Percentiles rank a stretch among this genome's conserved stretches.
Conservation (phyloP, 2,113 vertebrate genomes). For the Hystrix cristata region DNA sequence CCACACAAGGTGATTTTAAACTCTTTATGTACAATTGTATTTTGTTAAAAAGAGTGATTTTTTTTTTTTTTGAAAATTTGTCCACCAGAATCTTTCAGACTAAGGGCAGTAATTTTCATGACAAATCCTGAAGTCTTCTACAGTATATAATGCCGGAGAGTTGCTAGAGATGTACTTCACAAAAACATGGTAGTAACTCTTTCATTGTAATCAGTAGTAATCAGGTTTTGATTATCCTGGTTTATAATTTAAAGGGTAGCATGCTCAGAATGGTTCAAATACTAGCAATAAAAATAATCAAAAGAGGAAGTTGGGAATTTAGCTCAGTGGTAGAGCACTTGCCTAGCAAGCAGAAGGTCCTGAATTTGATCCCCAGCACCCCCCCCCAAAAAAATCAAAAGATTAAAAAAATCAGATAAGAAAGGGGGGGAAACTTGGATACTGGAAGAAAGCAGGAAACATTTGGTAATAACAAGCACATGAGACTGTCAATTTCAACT, state of each 20-base stretch:
- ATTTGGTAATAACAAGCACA: background rate
- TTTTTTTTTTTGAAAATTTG: background rate
- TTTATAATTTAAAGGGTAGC: slow-evolving; percentile 1
- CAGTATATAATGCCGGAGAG: background rate
- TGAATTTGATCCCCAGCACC: no score
- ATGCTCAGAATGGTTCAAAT: background rate
- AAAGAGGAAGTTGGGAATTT: no score
- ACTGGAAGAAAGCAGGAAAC: background rate
- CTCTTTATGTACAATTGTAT: background rate
- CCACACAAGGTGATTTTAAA: slow-evolving; percentile 8
- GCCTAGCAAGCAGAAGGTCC: no score
- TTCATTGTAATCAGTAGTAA: background rate
- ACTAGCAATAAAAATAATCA: slow-evolving; percentile 39
- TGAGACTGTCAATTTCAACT: background rate
- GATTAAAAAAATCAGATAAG: slow-evolving; percentile 20
- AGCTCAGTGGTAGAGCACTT: no score
- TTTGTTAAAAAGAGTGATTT: slow-evolving; percentile 40
- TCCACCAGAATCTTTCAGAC: slow-evolving; percentile 24
- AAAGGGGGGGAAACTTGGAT: background rate
- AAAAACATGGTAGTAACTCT: background rate
- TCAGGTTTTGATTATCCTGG: background rate
- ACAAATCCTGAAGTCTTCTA: background rate
- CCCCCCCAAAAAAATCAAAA: slow-evolving; percentile 49
- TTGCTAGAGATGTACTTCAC: background rate
- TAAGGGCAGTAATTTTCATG: background rate